Evolutionary conservation across 2,797 vertebrate genomes (phyloP).

Genomic region (Pangasius macronema): DNA sequence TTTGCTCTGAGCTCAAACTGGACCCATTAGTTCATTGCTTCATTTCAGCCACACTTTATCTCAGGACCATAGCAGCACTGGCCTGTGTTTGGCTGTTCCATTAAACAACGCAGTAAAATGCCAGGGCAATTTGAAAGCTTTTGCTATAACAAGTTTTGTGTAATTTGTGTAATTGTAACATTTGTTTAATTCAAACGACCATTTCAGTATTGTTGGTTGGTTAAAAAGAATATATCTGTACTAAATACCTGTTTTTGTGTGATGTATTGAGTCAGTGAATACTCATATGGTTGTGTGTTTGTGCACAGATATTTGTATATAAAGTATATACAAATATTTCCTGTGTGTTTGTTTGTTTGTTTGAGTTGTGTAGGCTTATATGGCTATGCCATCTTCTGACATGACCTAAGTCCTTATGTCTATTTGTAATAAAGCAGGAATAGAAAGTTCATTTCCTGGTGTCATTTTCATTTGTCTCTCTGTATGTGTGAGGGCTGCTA

Average conservation of each 20-base stretch:
- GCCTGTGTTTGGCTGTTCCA: slow-evolving; percentile 42
- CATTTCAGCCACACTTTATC: slow-evolving; percentile 43
- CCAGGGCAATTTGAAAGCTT: not conserved
- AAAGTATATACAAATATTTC: slow-evolving; percentile 43
- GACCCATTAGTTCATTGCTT: slow-evolving; percentile 63
- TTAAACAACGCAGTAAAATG: slow-evolving; percentile 28
- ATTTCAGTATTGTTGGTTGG: not conserved
- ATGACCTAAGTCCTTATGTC: slow-evolving; percentile 42
- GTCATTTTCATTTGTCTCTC: slow-evolving; percentile 61
- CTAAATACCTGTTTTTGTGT: slow-evolving; percentile 11
- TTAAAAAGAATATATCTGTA: not conserved
- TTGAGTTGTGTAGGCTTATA: slow-evolving; percentile 34
- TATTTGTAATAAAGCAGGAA: slow-evolving; percentile 13
- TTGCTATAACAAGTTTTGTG: not conserved
- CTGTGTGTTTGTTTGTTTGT: slow-evolving; percentile 30
- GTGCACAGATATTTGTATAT: slow-evolving; percentile 49
- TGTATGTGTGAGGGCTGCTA: slow-evolving; percentile 65
- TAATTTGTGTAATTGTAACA: not conserved
- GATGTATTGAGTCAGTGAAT: slow-evolving; percentile 15
- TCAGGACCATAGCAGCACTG: slow-evolving; percentile 45
- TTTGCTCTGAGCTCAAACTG: slow-evolving; percentile 60
- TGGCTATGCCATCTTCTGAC: slow-evolving; percentile 38
- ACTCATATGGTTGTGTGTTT: slow-evolving; percentile 20
- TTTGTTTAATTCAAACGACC: not conserved
- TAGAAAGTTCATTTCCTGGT: slow-evolving; percentile 56